phyloP scores from a whole-genome alignment of 2,888 invertebrate genomes.

The Conchocele bisecta region DNA sequence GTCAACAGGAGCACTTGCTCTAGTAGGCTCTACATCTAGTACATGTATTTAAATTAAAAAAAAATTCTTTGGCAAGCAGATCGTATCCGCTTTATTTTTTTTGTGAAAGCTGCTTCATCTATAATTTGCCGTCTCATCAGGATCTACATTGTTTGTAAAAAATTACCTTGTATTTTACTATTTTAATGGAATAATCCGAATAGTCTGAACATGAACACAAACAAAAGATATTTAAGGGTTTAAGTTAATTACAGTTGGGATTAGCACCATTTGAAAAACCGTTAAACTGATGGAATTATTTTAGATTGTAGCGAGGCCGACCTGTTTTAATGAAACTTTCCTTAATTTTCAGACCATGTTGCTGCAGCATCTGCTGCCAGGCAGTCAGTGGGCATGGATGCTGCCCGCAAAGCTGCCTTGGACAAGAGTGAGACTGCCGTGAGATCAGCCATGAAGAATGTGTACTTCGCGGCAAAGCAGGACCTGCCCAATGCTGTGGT shows the following conservation, averaged over 20 bases:
- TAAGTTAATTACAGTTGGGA: background rate
- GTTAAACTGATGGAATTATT: too few species aligned
- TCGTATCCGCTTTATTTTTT: too few species aligned
- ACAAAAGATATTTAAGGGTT: background rate
- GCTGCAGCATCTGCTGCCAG: background rate
- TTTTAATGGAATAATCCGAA: background rate
- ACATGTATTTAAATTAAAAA: too few species aligned
- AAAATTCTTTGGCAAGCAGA: too few species aligned
- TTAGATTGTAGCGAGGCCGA: background rate
- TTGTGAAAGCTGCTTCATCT: too few species aligned
- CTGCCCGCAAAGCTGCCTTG: background rate
- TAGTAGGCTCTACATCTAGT: too few species aligned
- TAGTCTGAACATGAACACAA: background rate
- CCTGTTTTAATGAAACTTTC: background rate
- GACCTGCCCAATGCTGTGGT: background rate
- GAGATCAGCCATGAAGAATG: background rate
- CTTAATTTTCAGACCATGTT: constrained; percentile 3
- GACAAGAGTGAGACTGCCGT: background rate
- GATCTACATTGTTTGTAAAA: too few species aligned
- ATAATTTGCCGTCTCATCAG: too few species aligned
- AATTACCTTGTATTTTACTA: too few species aligned
- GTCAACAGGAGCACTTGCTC: too few species aligned
- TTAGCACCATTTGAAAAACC: too few species aligned
- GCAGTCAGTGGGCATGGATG: background rate
- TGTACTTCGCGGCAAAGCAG: background rate